Percentiles rank a stretch among this genome's conserved stretches.
These are phyloP conservation scores for Lophius americanus DNA, from an alignment of 2,797 vertebrate species.

Conservation along the genomic window DNA sequence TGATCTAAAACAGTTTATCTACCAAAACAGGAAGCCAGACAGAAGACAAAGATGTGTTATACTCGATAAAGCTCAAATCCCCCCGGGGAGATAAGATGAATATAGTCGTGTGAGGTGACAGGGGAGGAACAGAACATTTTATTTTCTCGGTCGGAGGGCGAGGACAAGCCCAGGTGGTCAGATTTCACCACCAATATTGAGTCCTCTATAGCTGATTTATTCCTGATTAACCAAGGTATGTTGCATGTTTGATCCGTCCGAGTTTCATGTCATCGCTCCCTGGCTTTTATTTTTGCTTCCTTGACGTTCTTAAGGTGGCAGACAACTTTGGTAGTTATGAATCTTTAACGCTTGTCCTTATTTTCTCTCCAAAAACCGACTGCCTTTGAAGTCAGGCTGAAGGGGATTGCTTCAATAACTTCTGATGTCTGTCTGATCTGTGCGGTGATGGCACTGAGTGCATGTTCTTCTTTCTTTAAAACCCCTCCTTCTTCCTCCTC, in stretches of 20 bases:
- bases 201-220: constrained; percentile 3
- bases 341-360: constrained; percentile 72
- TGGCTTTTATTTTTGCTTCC: constrained; percentile 6
- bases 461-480: constrained; percentile 46
- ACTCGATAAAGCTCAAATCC: constrained; percentile 24
- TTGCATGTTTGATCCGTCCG: constrained; percentile 19
- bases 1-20: constrained; percentile 33
- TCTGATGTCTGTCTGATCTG: constrained; percentile 75
- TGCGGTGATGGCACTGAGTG: constrained; percentile 53
- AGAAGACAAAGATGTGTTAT: constrained; percentile 31
- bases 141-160: constrained; percentile 5
- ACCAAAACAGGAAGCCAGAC: constrained; percentile 42
- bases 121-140: constrained; percentile 10
- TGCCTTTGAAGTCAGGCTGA: constrained; percentile 74
- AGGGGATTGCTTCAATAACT: constrained; percentile 74
- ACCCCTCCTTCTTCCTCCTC: neutral
- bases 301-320: constrained; percentile 49
- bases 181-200: neutral
- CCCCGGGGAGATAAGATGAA: constrained; percentile 7
- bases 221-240: constrained; percentile 17
- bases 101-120: constrained; percentile 26
- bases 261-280: constrained; percentile 7
- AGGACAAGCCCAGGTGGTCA: constrained; percentile 9
- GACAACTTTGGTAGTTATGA: constrained; percentile 63
- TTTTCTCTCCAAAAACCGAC: constrained; percentile 65